Evolutionary conservation across 1,140 invertebrate genomes (phyloP).

Genomic region (Phymastichus coffea): DNA sequence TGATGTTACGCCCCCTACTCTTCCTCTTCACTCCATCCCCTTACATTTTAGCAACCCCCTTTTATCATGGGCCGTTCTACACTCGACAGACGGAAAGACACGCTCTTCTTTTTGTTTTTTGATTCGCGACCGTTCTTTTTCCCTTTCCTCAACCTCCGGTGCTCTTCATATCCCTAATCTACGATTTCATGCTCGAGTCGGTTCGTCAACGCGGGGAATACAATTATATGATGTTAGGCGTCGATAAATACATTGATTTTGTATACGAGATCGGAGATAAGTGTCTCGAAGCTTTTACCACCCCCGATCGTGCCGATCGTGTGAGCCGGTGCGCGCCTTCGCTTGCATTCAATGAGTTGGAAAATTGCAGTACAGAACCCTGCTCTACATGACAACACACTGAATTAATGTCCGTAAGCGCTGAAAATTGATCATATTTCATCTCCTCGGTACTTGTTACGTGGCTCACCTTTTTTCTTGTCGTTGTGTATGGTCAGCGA

Average conservation of each 20-base stretch:
- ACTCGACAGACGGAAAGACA: not conserved
- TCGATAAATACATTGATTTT: not conserved
- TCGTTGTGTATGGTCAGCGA: constrained; percentile 61
- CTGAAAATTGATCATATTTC: too few species aligned
- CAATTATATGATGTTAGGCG: not conserved
- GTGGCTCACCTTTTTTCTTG: constrained; percentile 49
- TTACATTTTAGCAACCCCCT: too few species aligned
- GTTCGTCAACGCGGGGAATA: not conserved
- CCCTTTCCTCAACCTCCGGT: constrained; percentile 7
- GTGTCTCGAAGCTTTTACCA: not conserved
- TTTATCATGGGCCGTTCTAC: too few species aligned
- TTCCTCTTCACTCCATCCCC: too few species aligned
- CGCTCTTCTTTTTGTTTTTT: not conserved
- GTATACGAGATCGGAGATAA: too few species aligned
- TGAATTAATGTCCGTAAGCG: too few species aligned
- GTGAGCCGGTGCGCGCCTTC: too few species aligned
- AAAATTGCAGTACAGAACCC: not conserved
- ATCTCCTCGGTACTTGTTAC: too few species aligned
- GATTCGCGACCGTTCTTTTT: constrained; percentile 25
- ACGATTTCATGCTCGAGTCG: constrained; percentile 1
- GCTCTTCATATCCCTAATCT: constrained; percentile 16
- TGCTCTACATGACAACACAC: too few species aligned
- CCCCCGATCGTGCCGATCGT: too few species aligned
- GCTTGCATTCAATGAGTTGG: constrained; percentile 1
- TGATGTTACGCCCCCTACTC: constrained; percentile 52